Conservation (phyloP, 2,888 invertebrate genomes). For the Sesia apiformis region DNA sequence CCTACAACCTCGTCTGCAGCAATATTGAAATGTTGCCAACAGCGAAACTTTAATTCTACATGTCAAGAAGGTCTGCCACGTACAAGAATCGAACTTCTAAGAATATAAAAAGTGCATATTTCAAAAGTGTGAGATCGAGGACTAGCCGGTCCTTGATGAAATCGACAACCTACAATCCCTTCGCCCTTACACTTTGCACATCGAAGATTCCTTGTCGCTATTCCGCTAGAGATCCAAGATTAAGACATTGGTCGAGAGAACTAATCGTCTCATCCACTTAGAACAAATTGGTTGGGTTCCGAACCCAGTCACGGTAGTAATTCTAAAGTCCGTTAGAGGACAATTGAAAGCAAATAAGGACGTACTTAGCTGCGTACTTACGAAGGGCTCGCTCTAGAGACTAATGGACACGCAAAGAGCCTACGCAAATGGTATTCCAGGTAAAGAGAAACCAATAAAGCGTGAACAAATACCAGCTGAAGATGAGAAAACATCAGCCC, state of each 20-base stretch:
- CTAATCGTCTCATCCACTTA: conserved; percentile 52
- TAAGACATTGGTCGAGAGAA: conserved; percentile 74
- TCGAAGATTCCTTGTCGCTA: conserved; percentile 66
- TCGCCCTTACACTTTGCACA: conserved; percentile 62
- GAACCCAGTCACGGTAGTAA: conserved; percentile 43
- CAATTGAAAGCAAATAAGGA: conserved; percentile 27
- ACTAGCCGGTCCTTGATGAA: conserved; percentile 73
- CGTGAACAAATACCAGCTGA: conserved; percentile 60
- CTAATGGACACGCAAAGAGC: conserved; percentile 64
- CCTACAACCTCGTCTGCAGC: conserved; percentile 19
- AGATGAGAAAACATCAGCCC: conserved; percentile 66
- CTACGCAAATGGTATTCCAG: conserved; percentile 62
- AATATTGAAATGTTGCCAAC: conserved; percentile 53
- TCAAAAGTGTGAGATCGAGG: conserved; percentile 63
- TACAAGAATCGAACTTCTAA: conserved; percentile 39
- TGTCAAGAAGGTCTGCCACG: conserved; percentile 52
- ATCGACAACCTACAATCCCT: conserved; percentile 67
- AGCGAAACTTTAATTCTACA: conserved; percentile 62
- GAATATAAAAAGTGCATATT: conserved; percentile 58
- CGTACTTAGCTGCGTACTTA: conserved; percentile 41
- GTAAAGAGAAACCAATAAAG: conserved; percentile 52
- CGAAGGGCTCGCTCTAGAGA: conserved; percentile 31
- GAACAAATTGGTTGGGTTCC: conserved; percentile 38
- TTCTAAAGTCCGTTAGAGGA: conserved; percentile 36
- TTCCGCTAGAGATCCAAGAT: conserved; percentile 75